Conservation (phyloP, 2,113 vertebrate species). For the Nannobrachium achirus region DNA sequence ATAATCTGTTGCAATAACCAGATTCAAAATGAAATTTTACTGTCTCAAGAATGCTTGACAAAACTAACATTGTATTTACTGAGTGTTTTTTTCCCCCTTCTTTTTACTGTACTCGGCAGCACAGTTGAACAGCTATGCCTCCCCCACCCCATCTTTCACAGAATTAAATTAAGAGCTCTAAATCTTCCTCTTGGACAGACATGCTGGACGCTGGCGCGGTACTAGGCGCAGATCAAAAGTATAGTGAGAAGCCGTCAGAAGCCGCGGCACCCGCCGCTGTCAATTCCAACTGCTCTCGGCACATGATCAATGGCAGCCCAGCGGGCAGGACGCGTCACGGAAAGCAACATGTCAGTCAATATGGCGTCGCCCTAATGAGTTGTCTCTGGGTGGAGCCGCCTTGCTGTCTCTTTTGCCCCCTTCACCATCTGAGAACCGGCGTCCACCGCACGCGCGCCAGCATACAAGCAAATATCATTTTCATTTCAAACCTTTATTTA, state of each 20-base stretch:
- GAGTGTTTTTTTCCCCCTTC: too few species aligned
- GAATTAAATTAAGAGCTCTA: neutral
- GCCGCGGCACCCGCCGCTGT: neutral
- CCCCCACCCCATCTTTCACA: neutral
- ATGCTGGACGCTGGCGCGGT: neutral
- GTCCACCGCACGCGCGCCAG: neutral
- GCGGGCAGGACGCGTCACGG: slow-evolving; percentile 28
- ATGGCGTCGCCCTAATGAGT: slow-evolving; percentile 40
- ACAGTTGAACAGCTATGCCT: neutral
- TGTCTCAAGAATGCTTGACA: too few species aligned
- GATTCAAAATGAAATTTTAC: too few species aligned
- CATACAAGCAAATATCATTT: neutral
- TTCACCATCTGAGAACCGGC: slow-evolving; percentile 15
- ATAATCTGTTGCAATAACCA: too few species aligned
- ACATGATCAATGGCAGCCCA: slow-evolving; percentile 5
- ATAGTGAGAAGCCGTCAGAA: neutral
- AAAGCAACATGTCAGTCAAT: slow-evolving; percentile 37
- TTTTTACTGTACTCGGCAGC: neutral
- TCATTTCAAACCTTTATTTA: too few species aligned
- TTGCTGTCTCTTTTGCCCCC: slow-evolving; percentile 27
- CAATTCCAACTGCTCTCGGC: neutral
- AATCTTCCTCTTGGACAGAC: neutral
- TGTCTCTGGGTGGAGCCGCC: slow-evolving; percentile 50
- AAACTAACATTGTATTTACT: too few species aligned
- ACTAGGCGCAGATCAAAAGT: neutral